phyloP scores from a whole-genome alignment of 2,888 invertebrate genomes.

The Leucoptera coffeella region DNA sequence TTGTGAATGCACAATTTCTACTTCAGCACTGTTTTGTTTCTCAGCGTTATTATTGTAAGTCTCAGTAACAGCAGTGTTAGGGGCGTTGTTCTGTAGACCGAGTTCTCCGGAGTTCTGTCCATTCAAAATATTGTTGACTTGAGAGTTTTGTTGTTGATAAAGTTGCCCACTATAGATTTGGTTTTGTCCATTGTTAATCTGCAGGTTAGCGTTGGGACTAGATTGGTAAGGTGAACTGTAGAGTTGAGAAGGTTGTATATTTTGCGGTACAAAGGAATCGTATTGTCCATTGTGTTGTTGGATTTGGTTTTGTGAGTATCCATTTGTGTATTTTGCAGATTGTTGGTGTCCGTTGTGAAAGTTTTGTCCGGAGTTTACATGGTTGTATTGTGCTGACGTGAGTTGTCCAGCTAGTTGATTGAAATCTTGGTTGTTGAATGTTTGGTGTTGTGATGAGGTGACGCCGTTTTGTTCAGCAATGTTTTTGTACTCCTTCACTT shows the following conservation, averaged over 20 bases:
- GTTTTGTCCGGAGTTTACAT: slow-evolving; percentile 12
- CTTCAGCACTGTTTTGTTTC: slow-evolving; percentile 14
- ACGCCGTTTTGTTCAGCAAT: slow-evolving; percentile 22
- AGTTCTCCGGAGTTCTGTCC: slow-evolving; percentile 14
- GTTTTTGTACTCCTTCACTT: slow-evolving; percentile 32
- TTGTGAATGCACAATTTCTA: slow-evolving; percentile 24
- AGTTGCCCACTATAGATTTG: slow-evolving; percentile 37
- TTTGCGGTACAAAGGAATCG: slow-evolving; percentile 11
- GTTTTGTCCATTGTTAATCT: slow-evolving; percentile 12
- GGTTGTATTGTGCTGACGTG: slow-evolving; percentile 28
- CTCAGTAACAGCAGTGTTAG: slow-evolving; percentile 9
- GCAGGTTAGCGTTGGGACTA: slow-evolving; percentile 8
- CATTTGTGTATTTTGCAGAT: slow-evolving; percentile 10
- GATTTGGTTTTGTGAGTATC: slow-evolving; percentile 9
- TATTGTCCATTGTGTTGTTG: slow-evolving; percentile 11
- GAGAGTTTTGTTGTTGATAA: slow-evolving; percentile 35
- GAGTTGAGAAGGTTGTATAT: slow-evolving; percentile 7
- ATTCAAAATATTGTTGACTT: slow-evolving; percentile 31
- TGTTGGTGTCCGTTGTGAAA: slow-evolving; percentile 5
- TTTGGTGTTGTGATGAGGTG: slow-evolving; percentile 16
- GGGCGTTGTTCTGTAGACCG: slow-evolving; percentile 9
- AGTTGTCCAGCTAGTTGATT: slow-evolving; percentile 27
- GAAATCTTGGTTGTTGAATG: slow-evolving; percentile 20
- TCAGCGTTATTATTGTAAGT: slow-evolving; percentile 9
- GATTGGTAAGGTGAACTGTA: slow-evolving; percentile 13